Evolutionary conservation across 2,797 vertebrate species (phyloP).

Genomic region (Enteromius unitaeniatus): DNA sequence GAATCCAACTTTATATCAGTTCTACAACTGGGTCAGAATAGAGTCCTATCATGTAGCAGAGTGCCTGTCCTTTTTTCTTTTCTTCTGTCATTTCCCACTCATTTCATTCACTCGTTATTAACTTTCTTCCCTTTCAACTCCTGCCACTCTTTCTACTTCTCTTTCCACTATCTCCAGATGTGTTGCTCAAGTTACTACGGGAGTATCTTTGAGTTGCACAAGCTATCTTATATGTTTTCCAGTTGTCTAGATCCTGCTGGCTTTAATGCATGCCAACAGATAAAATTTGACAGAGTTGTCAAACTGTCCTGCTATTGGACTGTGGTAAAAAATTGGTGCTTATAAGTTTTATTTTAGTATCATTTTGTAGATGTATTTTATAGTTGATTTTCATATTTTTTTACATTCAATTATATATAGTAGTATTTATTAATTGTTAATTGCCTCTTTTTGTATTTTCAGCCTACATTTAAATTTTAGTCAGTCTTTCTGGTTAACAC

Average conservation of each 20-base stretch:
- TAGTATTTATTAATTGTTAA: too few relatives aligned
- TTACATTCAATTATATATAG: too few relatives aligned
- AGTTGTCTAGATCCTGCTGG: not conserved
- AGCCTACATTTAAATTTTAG: too few relatives aligned
- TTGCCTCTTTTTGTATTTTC: too few relatives aligned
- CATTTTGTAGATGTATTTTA: not conserved
- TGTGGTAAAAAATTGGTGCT: not conserved
- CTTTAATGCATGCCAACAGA: not conserved
- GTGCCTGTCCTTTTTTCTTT: not conserved
- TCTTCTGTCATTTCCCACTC: not conserved
- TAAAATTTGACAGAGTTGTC: not conserved
- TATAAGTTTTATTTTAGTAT: not conserved
- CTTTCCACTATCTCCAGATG: not conserved
- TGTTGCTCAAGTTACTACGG: not conserved
- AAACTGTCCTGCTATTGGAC: not conserved
- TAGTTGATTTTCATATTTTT: too few relatives aligned
- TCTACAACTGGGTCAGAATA: slow-evolving; percentile 43
- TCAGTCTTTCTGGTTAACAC: too few relatives aligned
- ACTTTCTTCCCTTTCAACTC: not conserved
- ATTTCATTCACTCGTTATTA: slow-evolving; percentile 14
- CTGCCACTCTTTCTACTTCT: not conserved
- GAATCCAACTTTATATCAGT: slow-evolving; percentile 13
- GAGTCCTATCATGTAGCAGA: not conserved
- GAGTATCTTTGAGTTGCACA: not conserved
- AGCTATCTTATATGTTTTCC: not conserved